Conservation (phyloP, 2,888 invertebrate species). For the Crocallis elinguaria region DNA sequence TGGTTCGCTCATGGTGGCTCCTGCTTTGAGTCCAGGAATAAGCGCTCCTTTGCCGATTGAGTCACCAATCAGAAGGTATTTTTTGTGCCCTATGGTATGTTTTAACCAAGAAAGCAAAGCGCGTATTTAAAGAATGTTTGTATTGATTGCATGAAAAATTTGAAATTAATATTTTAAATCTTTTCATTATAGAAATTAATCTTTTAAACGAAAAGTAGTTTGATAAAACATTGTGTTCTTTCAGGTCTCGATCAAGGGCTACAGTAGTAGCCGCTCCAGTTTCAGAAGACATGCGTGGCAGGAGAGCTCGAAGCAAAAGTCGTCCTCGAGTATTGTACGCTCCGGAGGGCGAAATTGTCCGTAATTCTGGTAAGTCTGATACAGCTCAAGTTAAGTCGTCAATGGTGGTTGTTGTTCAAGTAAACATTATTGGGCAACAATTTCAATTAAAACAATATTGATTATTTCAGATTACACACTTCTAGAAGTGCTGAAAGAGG, state of each 20-base stretch:
- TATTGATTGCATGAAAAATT: too few species aligned
- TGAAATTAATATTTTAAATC: too few species aligned
- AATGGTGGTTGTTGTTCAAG: too few species aligned
- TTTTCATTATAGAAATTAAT: too few species aligned
- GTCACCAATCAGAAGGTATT: constrained; percentile 75
- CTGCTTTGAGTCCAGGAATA: constrained; percentile 71
- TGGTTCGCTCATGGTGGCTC: constrained; percentile 79
- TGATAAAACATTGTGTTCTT: not conserved
- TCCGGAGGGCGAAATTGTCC: constrained; percentile 91
- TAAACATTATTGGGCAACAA: not conserved
- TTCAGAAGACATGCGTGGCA: constrained; percentile 70
- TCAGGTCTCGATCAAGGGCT: constrained; percentile 73
- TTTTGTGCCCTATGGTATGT: not conserved
- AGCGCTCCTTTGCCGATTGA: constrained; percentile 75
- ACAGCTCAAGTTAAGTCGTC: too few species aligned
- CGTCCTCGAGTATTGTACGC: constrained; percentile 93
- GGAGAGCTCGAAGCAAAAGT: constrained; percentile 92
- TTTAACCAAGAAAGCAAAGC: too few species aligned
- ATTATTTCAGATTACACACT: constrained; percentile 89
- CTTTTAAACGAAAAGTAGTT: too few species aligned
- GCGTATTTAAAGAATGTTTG: too few species aligned
- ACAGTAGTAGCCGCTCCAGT: constrained; percentile 71
- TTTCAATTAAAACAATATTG: not conserved
- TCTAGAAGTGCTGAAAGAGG: constrained; percentile 93
- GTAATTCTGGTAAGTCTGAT: constrained; percentile 88